A percentile compares a stretch with the other conserved stretches of the same genome.
These are phyloP conservation scores for Melanargia galathea DNA, from an alignment of 2,888 invertebrate genomes.

Conservation along the genomic window DNA sequence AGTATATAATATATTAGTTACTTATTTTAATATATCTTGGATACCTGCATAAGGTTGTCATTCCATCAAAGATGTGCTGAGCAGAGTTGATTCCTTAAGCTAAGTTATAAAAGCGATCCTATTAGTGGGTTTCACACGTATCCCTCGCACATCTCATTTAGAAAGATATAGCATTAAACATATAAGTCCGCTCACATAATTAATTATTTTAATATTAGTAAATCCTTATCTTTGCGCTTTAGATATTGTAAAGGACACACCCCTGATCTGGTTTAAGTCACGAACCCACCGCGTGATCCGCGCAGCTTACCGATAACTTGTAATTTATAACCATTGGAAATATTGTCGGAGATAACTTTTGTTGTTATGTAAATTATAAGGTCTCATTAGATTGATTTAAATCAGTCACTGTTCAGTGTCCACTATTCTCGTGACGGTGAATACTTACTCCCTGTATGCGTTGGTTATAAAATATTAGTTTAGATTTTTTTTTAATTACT, in stretches of 20 bases:
- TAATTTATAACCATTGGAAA: conserved; percentile 34
- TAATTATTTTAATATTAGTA: conserved; percentile 1
- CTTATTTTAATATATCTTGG: background rate
- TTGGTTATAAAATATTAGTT: background rate
- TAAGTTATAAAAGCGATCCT: too few relatives aligned
- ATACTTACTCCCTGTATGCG: background rate
- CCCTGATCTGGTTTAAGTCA: conserved; percentile 42
- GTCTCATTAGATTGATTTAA: conserved; percentile 15
- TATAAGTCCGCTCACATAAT: conserved; percentile 1
- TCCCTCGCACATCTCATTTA: too few relatives aligned
- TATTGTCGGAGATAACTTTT: conserved; percentile 29
- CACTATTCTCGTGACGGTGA: background rate
- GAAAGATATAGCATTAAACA: background rate
- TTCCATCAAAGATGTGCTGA: background rate
- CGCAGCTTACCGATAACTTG: conserved; percentile 34
- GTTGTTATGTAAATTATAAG: conserved; percentile 23
- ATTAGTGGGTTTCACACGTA: background rate
- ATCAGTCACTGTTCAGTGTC: background rate
- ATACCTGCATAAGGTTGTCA: background rate
- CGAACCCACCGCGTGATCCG: conserved; percentile 35
- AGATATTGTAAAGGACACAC: conserved; percentile 42
- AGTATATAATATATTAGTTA: too few relatives aligned
- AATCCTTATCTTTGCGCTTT: conserved; percentile 23
- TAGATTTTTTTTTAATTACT: too few relatives aligned
- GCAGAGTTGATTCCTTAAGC: too few relatives aligned